Evolutionary conservation across 2,797 vertebrate genomes (phyloP), one percentile per base, ranked within the genome.

Genomic region (Darevskia nairensis): DNA sequence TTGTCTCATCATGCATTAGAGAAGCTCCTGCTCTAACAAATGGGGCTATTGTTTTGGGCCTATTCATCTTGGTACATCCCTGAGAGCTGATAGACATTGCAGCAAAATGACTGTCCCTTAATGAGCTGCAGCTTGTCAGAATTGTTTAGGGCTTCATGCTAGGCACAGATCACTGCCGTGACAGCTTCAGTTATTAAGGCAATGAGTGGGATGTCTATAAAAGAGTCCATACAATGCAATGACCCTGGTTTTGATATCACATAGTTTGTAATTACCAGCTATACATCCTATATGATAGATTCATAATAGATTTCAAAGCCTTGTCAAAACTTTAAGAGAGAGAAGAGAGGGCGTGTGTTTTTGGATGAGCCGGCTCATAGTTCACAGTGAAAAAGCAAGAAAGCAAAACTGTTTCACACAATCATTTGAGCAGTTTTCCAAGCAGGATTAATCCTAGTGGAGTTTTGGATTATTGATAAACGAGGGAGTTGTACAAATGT

Each of bases 61-160:
- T 97, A 97, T 98, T 98, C 97, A 97, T 97, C 97, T 93, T 96
- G 94, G 96, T 97, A 97, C 97, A 98, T 98, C 97, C 97, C 96
- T 97, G 96, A 94, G 96, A 98, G 97, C 97, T 96, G 97, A 98
- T 97, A 97, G 97, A 98, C 97, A 97, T 97, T 97, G 98, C 97
- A 98, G 98, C 98, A 98, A 97, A 98, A 98, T 97, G 97, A 98
- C 97, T 98, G 97, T 98, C 98, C 97, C 97, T 98, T 99, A 99
- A 99, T 99, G 98, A 99, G 98, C 98, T 98, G 96, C 98, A 98
- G 98, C 97, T 98, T 99, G 98, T 99, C 99, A 99, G 97, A 97
- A 98, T 97, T 97, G 96, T 98, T 99, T 99, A 99, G 97, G 95
- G 95, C 94, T 97, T 97, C 97, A 96, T 95, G 92, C 85, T 90